Conservation (phyloP, 2,113 vertebrate species). For the Apus apus region DNA sequence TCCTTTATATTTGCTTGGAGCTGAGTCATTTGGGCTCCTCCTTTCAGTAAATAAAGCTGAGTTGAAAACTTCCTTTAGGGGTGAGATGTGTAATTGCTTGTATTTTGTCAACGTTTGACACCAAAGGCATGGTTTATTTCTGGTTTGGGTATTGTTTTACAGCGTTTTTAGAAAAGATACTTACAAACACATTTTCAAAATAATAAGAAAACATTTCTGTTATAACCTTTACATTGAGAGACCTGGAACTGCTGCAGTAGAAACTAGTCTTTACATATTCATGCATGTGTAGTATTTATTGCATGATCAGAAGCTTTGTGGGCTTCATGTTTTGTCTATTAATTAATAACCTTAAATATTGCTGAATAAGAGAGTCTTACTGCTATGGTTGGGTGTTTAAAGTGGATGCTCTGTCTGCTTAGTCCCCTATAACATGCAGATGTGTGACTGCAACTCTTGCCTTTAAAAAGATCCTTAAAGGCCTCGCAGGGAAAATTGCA, state of each 20-base stretch:
- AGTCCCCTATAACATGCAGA: accelerated
- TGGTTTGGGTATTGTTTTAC: not conserved
- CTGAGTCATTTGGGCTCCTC: conserved; percentile 49
- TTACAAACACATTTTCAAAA: not conserved
- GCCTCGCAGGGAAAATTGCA: not conserved
- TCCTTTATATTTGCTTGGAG: conserved; percentile 20
- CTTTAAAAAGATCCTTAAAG: not conserved
- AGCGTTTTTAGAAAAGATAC: not conserved
- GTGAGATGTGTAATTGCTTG: not conserved
- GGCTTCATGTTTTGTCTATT: not conserved
- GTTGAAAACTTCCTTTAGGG: conserved; percentile 12
- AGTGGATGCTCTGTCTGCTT: not conserved
- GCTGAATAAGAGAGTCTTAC: not conserved
- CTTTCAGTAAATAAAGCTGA: conserved; percentile 8
- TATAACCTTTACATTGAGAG: not conserved
- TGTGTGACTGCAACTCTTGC: not conserved
- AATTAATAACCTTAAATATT: not conserved
- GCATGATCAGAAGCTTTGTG: not conserved
- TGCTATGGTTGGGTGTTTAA: not conserved
- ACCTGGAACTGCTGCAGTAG: not conserved
- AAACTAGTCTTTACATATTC: not conserved
- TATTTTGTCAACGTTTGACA: not conserved
- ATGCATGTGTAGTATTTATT: not conserved
- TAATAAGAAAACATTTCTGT: not conserved
- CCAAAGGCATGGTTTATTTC: not conserved